Percentiles rank a stretch among this genome's conserved stretches.
Conservation (phyloP, 2,888 invertebrate genomes). For the Zygogramma bicolorata region DNA sequence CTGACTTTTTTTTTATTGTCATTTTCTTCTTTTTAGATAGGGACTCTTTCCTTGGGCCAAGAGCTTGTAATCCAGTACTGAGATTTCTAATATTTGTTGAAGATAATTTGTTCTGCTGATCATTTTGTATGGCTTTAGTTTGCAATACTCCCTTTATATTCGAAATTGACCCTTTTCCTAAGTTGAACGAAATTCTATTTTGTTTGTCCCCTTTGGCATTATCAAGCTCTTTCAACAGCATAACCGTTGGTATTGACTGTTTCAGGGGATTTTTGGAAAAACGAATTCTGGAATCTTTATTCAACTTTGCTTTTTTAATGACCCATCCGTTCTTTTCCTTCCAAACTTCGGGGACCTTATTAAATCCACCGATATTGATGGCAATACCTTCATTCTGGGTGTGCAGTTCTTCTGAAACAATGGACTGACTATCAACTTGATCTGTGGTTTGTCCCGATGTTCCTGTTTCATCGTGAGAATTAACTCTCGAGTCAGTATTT, state of each 20-base stretch:
- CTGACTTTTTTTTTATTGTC: background rate
- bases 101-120: background rate
- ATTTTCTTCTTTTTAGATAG: background rate
- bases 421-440: background rate
- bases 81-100: background rate
- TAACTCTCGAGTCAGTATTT: slow-evolving; percentile 27
- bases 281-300: background rate
- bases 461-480: background rate
- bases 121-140: background rate
- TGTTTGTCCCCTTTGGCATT: background rate
- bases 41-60: too few species aligned
- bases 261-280: background rate
- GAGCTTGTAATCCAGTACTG: background rate
- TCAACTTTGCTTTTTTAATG: background rate
- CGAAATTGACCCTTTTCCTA: background rate
- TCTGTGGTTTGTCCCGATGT: background rate
- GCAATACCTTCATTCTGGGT: background rate
- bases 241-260: background rate
- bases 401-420: background rate
- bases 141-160: background rate
- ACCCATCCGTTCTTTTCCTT: background rate
- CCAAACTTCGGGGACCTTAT: background rate
- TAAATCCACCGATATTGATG: background rate
- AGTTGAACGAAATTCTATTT: background rate
- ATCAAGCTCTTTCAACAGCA: background rate